Conservation (phyloP, 2,888 invertebrate genomes). For the Tortricodes alternella region DNA sequence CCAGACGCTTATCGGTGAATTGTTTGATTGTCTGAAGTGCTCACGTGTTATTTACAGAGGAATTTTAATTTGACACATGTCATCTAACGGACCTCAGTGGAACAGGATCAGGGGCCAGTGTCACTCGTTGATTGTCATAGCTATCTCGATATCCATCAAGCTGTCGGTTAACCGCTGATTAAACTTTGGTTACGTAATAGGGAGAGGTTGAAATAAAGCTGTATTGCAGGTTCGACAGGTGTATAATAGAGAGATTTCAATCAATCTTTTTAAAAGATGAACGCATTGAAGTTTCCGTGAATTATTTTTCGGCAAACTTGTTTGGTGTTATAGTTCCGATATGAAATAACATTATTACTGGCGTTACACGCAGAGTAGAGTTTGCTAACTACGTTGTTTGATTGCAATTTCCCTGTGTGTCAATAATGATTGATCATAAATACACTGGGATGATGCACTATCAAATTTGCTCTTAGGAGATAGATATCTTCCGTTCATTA, state of each 20-base stretch:
- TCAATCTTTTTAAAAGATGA: slow-evolving; percentile 5
- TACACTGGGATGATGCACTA: neutral
- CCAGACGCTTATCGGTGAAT: slow-evolving; percentile 8
- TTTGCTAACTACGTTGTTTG: slow-evolving; percentile 6
- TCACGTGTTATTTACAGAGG: slow-evolving; percentile 34
- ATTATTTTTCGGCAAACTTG: neutral
- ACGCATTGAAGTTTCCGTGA: slow-evolving; percentile 2
- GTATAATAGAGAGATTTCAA: slow-evolving; percentile 27
- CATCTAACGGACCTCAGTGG: slow-evolving; percentile 46
- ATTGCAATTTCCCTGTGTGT: neutral
- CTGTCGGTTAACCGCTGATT: slow-evolving; percentile 64
- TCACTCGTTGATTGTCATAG: slow-evolving; percentile 50
- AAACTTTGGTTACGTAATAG: slow-evolving; percentile 37
- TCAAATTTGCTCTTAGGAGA: slow-evolving; percentile 1
- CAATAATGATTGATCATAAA: no score
- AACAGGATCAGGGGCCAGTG: slow-evolving; percentile 40
- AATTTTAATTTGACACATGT: slow-evolving; percentile 55
- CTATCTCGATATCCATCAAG: slow-evolving; percentile 52
- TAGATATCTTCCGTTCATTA: neutral
- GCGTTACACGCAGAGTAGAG: no score
- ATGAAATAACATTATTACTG: no score
- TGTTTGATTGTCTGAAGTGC: slow-evolving; percentile 18
- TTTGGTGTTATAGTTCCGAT: neutral
- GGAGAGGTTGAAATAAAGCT: slow-evolving; percentile 22
- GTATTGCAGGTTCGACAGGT: slow-evolving; percentile 24